Percentiles rank a stretch among this genome's conserved stretches.
phyloP scores from a whole-genome alignment of 92 coral and sea anemone species.

The Desmophyllum pertusum region DNA sequence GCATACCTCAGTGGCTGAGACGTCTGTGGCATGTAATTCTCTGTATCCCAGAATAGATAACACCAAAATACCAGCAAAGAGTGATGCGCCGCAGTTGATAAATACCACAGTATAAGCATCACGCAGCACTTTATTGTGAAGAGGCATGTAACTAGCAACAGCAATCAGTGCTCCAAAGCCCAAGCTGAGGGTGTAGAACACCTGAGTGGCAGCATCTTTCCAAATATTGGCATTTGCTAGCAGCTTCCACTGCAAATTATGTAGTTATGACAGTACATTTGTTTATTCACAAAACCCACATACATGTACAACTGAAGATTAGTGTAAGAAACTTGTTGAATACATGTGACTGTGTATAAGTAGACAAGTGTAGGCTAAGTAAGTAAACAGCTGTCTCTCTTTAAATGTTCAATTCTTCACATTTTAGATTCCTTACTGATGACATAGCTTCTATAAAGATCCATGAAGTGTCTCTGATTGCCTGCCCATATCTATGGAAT shows the following conservation, averaged over 20 bases:
- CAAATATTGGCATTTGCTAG: slow-evolving; percentile 87
- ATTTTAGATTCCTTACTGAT: too few relatives aligned
- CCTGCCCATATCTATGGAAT: too few relatives aligned
- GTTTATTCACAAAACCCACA: background rate
- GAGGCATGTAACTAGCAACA: slow-evolving; percentile 97
- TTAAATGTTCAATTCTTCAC: too few relatives aligned
- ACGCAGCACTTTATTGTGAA: slow-evolving; percentile 88
- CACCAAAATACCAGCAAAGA: slow-evolving; percentile 98
- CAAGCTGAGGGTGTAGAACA: slow-evolving; percentile 97
- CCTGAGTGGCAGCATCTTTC: slow-evolving; percentile 99
- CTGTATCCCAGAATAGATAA: slow-evolving; percentile 96
- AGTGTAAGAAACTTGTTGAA: background rate
- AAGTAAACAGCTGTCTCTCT: too few relatives aligned
- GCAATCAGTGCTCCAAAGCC: slow-evolving; percentile 98
- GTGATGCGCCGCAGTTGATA: slow-evolving; percentile 92
- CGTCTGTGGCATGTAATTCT: slow-evolving; percentile 82
- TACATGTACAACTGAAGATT: background rate
- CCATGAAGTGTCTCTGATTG: too few relatives aligned
- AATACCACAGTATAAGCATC: slow-evolving; percentile 94
- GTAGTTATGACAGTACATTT: background rate
- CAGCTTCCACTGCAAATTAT: slow-evolving; percentile 76
- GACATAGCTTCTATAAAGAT: too few relatives aligned
- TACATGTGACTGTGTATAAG: background rate
- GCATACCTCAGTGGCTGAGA: slow-evolving; percentile 82
- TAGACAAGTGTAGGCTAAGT: too few relatives aligned